Evolutionary conservation across 2,113 vertebrate genomes (phyloP).

Genomic region (Datnioides undecimradiatus): DNA sequence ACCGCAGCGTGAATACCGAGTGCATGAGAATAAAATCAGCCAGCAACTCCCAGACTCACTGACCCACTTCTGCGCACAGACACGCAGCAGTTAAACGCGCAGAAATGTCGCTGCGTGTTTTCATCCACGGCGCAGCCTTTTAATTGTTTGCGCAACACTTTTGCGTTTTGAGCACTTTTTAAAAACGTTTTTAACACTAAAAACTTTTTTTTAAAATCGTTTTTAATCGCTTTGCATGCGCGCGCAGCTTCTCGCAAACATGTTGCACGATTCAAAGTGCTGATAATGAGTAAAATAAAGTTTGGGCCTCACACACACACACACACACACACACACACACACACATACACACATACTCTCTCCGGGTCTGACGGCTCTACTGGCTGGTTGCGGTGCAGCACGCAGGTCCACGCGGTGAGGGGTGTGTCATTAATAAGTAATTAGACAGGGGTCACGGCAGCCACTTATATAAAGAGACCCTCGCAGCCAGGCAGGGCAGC

Average conservation of each 20-base stretch:
- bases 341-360: too few relatives aligned
- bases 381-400: constrained; percentile 54
- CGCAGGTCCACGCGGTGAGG: constrained; percentile 88
- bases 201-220: too few relatives aligned
- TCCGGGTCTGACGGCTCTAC: constrained; percentile 6
- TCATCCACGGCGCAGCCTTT: too few relatives aligned
- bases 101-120: too few relatives aligned
- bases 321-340: too few relatives aligned
- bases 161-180: background rate
- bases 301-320: too few relatives aligned
- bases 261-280: background rate
- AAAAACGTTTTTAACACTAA: too few relatives aligned
- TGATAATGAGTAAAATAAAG: constrained; percentile 37
- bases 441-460: constrained; percentile 91
- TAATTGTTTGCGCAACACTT: background rate
- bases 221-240: background rate
- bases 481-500: constrained; percentile 66
- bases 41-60: constrained; percentile 74
- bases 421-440: constrained; percentile 98
- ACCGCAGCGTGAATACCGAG: constrained; percentile 76
- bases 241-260: background rate
- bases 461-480: constrained; percentile 90
- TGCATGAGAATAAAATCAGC: constrained; percentile 74
- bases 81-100: too few relatives aligned
- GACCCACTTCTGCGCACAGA: constrained; percentile 56